These are phyloP conservation scores for Brachionus manjavacas DNA, from an alignment of 1,140 invertebrate species.

Conservation along the genomic window DNA sequence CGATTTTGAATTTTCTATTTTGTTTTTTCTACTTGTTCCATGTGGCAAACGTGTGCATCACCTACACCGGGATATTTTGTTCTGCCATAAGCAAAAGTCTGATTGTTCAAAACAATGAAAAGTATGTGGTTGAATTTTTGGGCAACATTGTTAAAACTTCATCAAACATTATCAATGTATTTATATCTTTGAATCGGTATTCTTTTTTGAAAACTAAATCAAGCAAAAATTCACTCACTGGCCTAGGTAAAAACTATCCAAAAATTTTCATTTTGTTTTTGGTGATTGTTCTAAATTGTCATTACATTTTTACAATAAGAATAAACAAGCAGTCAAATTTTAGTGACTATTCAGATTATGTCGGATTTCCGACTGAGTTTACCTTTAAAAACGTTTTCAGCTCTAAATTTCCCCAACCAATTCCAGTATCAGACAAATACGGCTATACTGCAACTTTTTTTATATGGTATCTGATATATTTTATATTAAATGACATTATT, in stretches of 20 bases:
- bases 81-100: not conserved
- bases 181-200: not conserved
- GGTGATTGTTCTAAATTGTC: not conserved
- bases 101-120: not conserved
- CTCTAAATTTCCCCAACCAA: not conserved
- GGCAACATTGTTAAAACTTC: not conserved
- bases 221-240: not conserved
- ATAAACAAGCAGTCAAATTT: no score
- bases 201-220: not conserved
- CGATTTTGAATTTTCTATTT: not conserved
- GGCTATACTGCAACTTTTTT: not conserved
- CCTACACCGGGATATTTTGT: not conserved
- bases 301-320: no score
- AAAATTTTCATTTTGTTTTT: not conserved
- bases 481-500: not conserved
- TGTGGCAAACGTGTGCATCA: not conserved
- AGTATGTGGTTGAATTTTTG: not conserved
- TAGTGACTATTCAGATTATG: no score
- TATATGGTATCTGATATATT: not conserved
- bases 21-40: not conserved
- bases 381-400: not conserved
- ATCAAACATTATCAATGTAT: not conserved
- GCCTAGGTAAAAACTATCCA: not conserved
- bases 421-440: not conserved
- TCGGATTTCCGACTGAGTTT: not conserved